Base-by-base conservation (phyloP, 2,797 vertebrate species). In the Phoebastria nigripes region DNA sequence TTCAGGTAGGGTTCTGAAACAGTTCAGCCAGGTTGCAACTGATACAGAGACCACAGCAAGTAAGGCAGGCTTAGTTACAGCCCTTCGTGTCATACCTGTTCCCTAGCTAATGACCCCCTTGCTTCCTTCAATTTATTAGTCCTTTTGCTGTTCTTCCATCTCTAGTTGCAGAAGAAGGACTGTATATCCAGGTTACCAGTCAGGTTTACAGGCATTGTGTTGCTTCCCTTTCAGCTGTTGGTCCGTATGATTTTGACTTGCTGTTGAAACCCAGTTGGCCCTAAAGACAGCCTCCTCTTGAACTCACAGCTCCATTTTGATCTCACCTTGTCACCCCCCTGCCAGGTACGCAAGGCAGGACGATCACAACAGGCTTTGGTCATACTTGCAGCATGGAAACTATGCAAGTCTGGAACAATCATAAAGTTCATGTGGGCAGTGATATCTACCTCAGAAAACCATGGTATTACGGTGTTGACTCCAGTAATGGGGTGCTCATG, bases 391-490 rank as follows among this genome's bases (percentile, higher is more conserved):
- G 3, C 54, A 69, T 11, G 39, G 31, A 52, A 84, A 28, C 10
- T 41, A 15, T 22, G 5, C 31, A 80, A 46, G 17, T 17, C 52
- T 61, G 37, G 19, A 47, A 37, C 51, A 74, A 51, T 44, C 25
- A 22, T 59, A 79, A 51, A 15, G 31, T 76, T 66, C 29, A n/a
- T 4, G 5, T 22, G 28, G 29, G n/a, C 46, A 52, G 31, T 37
- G 42, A 18, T 77, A 67, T 16, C 41, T 55, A 8, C 12, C 3
- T 35, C 63, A 18, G 59, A 62, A 62, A 82, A 37, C 6, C 14
- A 37, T 0, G 2, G 12, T 42, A 52, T n/a, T 42, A 62, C 0
- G 2, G 15, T 44, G 24, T 15, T 58, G 31, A 42, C 6, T n/a
- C 17, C 31, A 42, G 21, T 44, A 8, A 22, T 11, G 20, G 12